Percentiles rank a stretch among this genome's conserved stretches.
Conservation (phyloP, 2,888 invertebrate species). For the Lasioglossum zephyrum region DNA sequence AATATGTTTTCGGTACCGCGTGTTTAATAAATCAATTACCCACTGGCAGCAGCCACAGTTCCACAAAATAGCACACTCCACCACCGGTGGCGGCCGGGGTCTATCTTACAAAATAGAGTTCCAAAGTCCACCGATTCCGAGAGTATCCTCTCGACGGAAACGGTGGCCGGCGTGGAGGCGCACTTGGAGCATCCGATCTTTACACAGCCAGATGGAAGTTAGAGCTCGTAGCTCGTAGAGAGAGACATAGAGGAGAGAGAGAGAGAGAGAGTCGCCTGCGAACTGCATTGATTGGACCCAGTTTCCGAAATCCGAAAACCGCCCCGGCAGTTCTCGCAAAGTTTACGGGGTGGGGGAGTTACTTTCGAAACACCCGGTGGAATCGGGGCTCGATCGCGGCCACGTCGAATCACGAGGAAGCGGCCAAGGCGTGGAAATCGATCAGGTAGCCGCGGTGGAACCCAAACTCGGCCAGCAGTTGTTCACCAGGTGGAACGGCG, state of each 20-base stretch:
- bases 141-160: background rate
- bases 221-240: background rate
- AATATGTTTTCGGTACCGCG: background rate
- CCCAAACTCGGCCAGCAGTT: constrained; percentile 69
- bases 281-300: constrained; percentile 1
- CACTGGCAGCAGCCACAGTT: background rate
- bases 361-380: constrained; percentile 45
- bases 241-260: background rate
- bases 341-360: background rate
- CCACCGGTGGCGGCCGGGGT: background rate
- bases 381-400: constrained; percentile 39
- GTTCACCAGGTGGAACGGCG: constrained; percentile 59
- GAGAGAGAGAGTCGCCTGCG: background rate
- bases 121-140: background rate
- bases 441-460: constrained; percentile 48
- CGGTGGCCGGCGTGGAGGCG: background rate
- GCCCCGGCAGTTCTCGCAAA: background rate
- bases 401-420: constrained; percentile 40
- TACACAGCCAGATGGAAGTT: background rate
- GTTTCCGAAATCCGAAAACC: background rate
- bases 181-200: background rate
- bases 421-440: constrained; percentile 53
- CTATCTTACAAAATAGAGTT: background rate
- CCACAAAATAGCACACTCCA: background rate
- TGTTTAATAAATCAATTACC: background rate